A percentile compares a stretch with the other conserved stretches of the same genome.
Evolutionary conservation across 2,888 invertebrate species (phyloP).

Genomic region (Pollenia angustigena): DNA sequence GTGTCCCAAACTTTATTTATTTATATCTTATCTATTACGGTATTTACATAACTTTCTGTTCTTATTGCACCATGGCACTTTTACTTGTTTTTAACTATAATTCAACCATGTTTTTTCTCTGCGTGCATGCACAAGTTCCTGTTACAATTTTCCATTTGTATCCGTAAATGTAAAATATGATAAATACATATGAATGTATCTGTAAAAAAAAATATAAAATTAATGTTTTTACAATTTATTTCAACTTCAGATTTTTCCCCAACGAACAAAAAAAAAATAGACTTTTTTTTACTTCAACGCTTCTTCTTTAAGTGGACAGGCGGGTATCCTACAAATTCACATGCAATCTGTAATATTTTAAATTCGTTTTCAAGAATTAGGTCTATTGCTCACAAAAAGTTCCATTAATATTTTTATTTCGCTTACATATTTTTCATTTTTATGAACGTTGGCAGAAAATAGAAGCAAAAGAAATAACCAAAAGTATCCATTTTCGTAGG

Average conservation of each 20-base stretch:
- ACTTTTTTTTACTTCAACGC: not conserved
- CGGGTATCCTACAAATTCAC: not conserved
- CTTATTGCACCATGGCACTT: too few relatives aligned
- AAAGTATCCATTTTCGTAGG: not conserved
- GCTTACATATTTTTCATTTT: not conserved
- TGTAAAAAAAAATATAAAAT: not conserved
- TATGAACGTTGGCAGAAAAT: too few relatives aligned
- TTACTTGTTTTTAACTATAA: too few relatives aligned
- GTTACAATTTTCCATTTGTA: not conserved
- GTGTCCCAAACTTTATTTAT: too few relatives aligned
- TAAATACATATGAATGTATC: not conserved
- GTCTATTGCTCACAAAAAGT: conserved; percentile 16
- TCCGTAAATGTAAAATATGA: conserved; percentile 3
- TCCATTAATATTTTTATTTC: conserved; percentile 19
- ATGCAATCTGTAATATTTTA: not conserved
- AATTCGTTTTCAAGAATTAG: conserved; percentile 25
- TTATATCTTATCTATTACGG: too few relatives aligned
- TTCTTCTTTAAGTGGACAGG: conserved; percentile 21
- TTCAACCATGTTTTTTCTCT: too few relatives aligned
- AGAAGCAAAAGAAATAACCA: not conserved
- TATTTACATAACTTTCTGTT: too few relatives aligned
- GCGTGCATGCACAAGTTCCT: too few relatives aligned
- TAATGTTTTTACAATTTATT: conserved; percentile 28
- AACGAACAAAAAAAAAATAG: not conserved
- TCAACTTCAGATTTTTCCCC: not conserved